Base-by-base conservation (phyloP, 2,888 invertebrate species). In the Sinelater perroti region DNA sequence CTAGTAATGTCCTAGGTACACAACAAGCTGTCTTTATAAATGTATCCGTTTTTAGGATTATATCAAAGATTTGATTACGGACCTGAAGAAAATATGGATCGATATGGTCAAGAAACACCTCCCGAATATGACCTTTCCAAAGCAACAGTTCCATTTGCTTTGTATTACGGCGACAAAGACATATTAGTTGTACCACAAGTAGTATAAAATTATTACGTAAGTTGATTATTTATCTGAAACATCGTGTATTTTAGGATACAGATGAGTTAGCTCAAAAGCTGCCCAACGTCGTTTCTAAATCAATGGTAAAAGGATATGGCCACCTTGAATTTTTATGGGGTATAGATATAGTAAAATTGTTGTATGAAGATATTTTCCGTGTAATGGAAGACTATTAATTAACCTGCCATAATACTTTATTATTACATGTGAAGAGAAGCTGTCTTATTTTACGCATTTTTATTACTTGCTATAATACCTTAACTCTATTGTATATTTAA, bases 101-200 rank as follows among this genome's bases (percentile, higher is more conserved):
- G 33, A 14, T 69, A 69, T 40, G 62, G 63, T 3, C 56, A 56
- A 40, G 8, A n/a, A 14, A 49, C 31, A 1, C 51, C 47, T 5
- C 68, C 70, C 0, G 68, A 77, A 6, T 84, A 83, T 68, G 75
- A 82, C 58, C 69, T 84, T 7, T 71, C 64, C 5, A 77, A 78
- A 28, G 78, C 84, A 8, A 75, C 65, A 5, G 75, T 79, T 1
- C 84, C 84, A 0, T 72, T 83, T 3, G 80, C 79, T 56, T 72
- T 85, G 0, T 81, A 82, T 64, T 84, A 83, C 60, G 74, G 80
- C 3, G 79, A 80, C 17, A 80, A 82, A 21, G 84, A 85, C 63
- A 80, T 79, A 79, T 63, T 83, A 1, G n/a, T n/a, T n/a, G n/a
- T n/a, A n/a, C n/a, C n/a, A n/a, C n/a, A n/a, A n/a, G n/a, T n/a